These are phyloP conservation scores for Exaiptasia diaphana DNA, from an alignment of 64 coral and sea anemone species.

Conservation along the genomic window DNA sequence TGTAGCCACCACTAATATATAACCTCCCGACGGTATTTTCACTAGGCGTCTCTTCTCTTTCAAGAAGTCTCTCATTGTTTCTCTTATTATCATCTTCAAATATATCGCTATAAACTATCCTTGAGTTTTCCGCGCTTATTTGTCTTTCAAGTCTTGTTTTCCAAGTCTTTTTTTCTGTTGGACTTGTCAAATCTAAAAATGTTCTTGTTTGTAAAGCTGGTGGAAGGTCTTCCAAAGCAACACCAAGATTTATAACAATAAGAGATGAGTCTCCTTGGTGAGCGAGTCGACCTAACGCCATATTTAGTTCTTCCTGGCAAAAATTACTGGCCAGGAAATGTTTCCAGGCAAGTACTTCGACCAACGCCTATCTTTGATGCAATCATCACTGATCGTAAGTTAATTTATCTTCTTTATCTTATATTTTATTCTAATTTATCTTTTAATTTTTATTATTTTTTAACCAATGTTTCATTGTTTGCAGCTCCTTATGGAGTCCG, in stretches of 20 bases:
- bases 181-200: neutral
- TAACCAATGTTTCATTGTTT: neutral
- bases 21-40: no score
- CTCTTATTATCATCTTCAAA: no score
- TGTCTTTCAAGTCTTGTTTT: neutral
- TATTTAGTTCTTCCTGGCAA: neutral
- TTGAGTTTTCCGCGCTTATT: neutral
- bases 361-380: slow-evolving; percentile 83
- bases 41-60: no score
- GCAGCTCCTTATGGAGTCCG: slow-evolving; percentile 91
- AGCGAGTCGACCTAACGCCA: neutral
- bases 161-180: neutral
- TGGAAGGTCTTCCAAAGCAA: neutral
- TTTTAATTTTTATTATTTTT: no score
- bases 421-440: no score
- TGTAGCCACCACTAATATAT: no score
- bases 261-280: neutral
- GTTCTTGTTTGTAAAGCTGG: neutral
- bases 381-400: slow-evolving; percentile 97
- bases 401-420: no score
- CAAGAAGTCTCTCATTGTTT: no score
- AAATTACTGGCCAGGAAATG: slow-evolving; percentile 20
- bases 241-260: neutral
- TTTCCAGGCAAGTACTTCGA: slow-evolving; percentile 55
- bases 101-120: no score